These are phyloP conservation scores for Limnephilus rhombicus DNA, from an alignment of 2,888 invertebrate genomes.

Conservation along the genomic window DNA sequence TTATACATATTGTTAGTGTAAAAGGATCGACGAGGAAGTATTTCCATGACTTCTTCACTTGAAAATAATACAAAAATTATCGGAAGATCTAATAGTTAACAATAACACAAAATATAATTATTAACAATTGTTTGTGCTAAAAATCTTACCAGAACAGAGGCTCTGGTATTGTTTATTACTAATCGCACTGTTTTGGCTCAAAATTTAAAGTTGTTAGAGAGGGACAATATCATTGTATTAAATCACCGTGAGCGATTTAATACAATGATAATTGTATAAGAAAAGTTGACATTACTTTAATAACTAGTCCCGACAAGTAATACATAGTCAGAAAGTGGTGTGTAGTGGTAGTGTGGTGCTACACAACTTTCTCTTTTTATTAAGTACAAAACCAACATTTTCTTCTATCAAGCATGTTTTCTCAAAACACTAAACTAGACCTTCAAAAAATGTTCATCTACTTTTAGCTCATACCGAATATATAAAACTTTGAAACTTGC, in stretches of 20 bases:
- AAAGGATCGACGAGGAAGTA: background rate
- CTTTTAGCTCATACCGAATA: background rate
- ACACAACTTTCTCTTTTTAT: background rate
- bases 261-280: background rate
- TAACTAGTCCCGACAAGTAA: background rate
- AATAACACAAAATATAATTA: background rate
- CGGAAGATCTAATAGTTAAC: background rate
- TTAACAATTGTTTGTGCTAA: background rate
- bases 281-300: background rate
- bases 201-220: background rate
- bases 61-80: background rate
- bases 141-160: background rate
- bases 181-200: background rate
- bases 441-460: background rate
- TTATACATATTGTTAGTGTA: constrained; percentile 16
- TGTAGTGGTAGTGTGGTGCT: background rate
- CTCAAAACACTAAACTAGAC: background rate
- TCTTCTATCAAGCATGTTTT: background rate
- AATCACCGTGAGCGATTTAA: background rate
- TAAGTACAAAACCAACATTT: background rate
- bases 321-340: background rate
- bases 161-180: background rate
- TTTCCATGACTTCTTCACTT: background rate
- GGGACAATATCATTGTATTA: no score
- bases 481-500: background rate